Base-by-base conservation (phyloP, 2,888 invertebrate species). In the Galeruca laticollis region DNA sequence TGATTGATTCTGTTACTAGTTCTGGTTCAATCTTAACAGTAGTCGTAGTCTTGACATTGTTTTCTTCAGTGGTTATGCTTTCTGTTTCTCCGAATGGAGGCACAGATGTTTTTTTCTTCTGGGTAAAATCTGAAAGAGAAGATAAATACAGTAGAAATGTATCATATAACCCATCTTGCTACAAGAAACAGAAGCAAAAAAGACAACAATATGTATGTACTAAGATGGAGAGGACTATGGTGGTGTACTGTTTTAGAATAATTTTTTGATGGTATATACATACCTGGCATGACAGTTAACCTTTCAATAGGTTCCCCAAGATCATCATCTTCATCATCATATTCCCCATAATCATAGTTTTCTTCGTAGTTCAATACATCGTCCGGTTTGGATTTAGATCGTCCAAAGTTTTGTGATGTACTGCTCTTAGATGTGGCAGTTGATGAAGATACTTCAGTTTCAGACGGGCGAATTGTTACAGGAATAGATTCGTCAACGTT, bases 341-440 rank as follows among this genome's bases (percentile, higher is more conserved):
- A 86, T 76, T 87, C 86, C 74, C 87, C 87, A 57, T 85, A 83
- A 70, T 86, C 85, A 78, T 87, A 86, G 60, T 78, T 82, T 18
- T 78, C 78, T 43, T 72, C 73, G 20, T 70, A 61, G 37, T 13
- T 64, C 43, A 72, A 70, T 15, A 69, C 67, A 26, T 68, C 66
- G 76, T 78, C 60, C 51, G 70, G 63, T 59, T 70, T 61, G 52
- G 66, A 21, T 69, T 60, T 78, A 4, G 69, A 57, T 59, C 47
- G 65, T 64, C 65, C 69, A 63, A 43, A 60, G n/a, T 43, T 69
- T 9, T 69, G 62, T 31, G 70, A 59, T 52, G 71, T 73, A 40
- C 69, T 64, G 54, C 73, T 68, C 51, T 76, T 73, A 13, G 74
- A 37, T 31, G 70, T 67, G 47, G 71, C 60, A 40, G 69, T 74